Percentiles rank a stretch among this genome's conserved stretches.
phyloP scores from a whole-genome alignment of 1,140 invertebrate genomes.

The Cataglyphis hispanica region DNA sequence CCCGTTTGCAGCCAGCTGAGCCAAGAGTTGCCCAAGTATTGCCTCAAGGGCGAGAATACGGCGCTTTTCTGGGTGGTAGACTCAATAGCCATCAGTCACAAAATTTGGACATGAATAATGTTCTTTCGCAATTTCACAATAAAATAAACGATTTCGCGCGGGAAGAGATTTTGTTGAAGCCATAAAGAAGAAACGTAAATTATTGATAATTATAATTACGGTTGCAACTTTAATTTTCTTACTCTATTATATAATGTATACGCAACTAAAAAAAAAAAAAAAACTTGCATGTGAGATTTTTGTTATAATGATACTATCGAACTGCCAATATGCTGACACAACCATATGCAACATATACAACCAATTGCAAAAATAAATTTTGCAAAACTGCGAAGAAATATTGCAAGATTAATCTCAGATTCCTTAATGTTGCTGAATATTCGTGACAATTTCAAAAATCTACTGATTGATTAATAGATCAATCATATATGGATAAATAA shows the following conservation, averaged over 20 bases:
- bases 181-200: conserved; percentile 65
- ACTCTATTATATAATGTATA: neutral
- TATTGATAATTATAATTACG: conserved; percentile 7
- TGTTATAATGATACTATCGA: neutral
- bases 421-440: conserved; percentile 62
- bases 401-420: conserved; percentile 17
- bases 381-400: neutral
- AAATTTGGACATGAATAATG: conserved; percentile 71
- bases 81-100: conserved; percentile 65
- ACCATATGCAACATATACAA: neutral
- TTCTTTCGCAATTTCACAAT: conserved; percentile 71
- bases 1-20: conserved; percentile 19
- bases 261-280: neutral
- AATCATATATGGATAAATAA: conserved; percentile 18
- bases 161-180: conserved; percentile 81
- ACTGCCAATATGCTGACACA: neutral
- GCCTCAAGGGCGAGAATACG: conserved; percentile 68
- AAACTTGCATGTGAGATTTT: conserved; percentile 5
- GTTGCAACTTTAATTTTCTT: neutral
- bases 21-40: conserved; percentile 69
- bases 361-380: conserved; percentile 20
- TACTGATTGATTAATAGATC: conserved; percentile 40
- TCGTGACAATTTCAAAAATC: conserved; percentile 27
- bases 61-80: conserved; percentile 69
- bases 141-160: conserved; percentile 79